Conservation (phyloP, 2,888 invertebrate genomes). For the Sicus ferrugineus region DNA sequence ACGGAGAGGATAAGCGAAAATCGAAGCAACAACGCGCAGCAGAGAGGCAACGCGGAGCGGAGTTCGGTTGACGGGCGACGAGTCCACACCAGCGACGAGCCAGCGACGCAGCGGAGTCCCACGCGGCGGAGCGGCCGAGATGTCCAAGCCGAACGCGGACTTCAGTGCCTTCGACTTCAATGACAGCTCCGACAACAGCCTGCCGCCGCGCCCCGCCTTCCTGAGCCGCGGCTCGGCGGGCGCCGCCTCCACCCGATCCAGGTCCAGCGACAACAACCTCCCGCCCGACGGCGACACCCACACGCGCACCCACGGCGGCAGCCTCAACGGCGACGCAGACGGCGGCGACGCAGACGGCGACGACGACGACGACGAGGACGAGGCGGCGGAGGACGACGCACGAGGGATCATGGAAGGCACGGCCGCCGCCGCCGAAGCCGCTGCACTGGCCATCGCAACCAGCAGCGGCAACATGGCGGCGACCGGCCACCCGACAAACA, state of each 20-base stretch:
- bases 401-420: slow-evolving; percentile 38
- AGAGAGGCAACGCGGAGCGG: neutral
- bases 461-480: neutral
- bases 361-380: slow-evolving; percentile 40
- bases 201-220: slow-evolving; percentile 58
- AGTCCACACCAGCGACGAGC: neutral
- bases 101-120: slow-evolving; percentile 10
- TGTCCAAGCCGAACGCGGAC: slow-evolving; percentile 57
- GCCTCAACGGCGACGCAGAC: slow-evolving; percentile 33
- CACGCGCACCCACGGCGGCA: slow-evolving; percentile 42
- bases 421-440: slow-evolving; percentile 29
- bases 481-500: slow-evolving; percentile 24
- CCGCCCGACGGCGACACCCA: slow-evolving; percentile 39
- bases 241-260: slow-evolving; percentile 35
- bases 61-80: too few species aligned
- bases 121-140: too few species aligned
- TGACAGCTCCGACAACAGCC: slow-evolving; percentile 62
- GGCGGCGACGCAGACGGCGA: slow-evolving; percentile 12
- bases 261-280: slow-evolving; percentile 37
- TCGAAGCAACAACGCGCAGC: neutral
- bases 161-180: slow-evolving; percentile 64
- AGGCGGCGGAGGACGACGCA: slow-evolving; percentile 33
- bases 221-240: slow-evolving; percentile 56
- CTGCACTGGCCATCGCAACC: neutral
- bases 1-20: slow-evolving; percentile 6